Base-by-base conservation (phyloP, 2,113 vertebrate species). In the Tetrao urogallus region DNA sequence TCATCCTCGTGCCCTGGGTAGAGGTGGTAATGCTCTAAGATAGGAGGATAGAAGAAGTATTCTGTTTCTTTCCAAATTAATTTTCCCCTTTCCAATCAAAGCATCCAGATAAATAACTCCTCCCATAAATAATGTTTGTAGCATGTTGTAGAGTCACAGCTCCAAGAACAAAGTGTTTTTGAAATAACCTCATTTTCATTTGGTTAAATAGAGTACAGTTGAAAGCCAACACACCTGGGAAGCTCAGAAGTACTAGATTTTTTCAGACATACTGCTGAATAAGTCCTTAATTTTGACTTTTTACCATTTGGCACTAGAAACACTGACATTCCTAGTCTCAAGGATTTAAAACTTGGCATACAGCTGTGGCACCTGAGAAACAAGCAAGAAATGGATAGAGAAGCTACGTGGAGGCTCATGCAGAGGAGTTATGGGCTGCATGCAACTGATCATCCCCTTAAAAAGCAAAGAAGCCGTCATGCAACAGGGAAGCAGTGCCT, bases 321-420 rank as follows among this genome's bases (percentile, higher is more conserved):
- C 42, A 24, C 58, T 60, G 42, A 50, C 45, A 71, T 52, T 15
- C 28, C 7, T 81, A 57, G 86, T 75, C 69, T 47, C 64, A 75
- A 89, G 63, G 50, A 83, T 84, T 89, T 93, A 50, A 81, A 94
- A 84, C 4, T 93, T 92, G 89, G 24, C 47, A 83, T 60, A 43
- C 2, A 64, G 16, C 38, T 84, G 47, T 75, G n/a, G 32, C 69
- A 93, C 25, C 14, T 50, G 45, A 92, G 42, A 88, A 90, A 54
- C 13, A 14, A 52, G 45, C 65, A 74, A 64, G 34, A 45, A 81
- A 36, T 4, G 6, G 27, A 5, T 40, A 22, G 30, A 17, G 30
- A 16, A 22, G 22, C 45, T 74, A 15, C 36, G 38, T 45, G 50
- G 42, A 90, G 24, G 6, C 22, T 6, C 30, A 86, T n/a, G 63